Conservation (phyloP, 2,888 invertebrate species). For the Gymnoscelis rufifasciata region DNA sequence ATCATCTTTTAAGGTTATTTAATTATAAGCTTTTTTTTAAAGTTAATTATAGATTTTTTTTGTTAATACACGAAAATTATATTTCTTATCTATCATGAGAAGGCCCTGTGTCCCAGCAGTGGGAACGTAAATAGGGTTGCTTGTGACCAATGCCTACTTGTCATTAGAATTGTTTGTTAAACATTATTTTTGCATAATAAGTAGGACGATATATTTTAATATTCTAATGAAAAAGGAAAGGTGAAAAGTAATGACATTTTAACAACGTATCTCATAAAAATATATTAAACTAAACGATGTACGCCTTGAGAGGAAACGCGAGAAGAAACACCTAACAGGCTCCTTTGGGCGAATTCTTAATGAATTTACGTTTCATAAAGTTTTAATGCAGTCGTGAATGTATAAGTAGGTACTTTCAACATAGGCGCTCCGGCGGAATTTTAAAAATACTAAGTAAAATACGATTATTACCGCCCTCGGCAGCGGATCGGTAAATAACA, state of each 20-base stretch:
- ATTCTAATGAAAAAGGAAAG: no score
- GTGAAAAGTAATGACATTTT: constrained; percentile 15
- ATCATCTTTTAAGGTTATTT: no score
- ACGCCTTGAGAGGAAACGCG: constrained; percentile 14
- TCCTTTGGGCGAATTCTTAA: constrained; percentile 19
- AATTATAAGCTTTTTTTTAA: no score
- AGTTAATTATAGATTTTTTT: no score
- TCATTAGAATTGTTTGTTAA: no score
- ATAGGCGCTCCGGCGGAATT: background rate
- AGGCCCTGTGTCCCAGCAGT: no score
- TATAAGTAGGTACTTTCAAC: constrained; percentile 4
- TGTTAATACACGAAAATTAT: no score
- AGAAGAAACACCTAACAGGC: constrained; percentile 14
- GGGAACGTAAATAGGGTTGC: no score
- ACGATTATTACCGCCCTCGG: constrained; percentile 3
- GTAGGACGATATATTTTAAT: no score
- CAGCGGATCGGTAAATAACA: constrained; percentile 1
- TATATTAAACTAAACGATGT: constrained; percentile 14
- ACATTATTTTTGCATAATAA: no score
- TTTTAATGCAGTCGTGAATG: constrained; percentile 21
- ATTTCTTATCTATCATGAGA: no score
- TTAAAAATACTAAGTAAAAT: constrained; percentile 1
- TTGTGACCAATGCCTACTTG: no score
- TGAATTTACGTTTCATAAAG: constrained; percentile 24
- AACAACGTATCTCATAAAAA: constrained; percentile 19